Evolutionary conservation across 2,888 invertebrate species (phyloP), one percentile per base, ranked within the genome.

Genomic region (Coremacera marginata): DNA sequence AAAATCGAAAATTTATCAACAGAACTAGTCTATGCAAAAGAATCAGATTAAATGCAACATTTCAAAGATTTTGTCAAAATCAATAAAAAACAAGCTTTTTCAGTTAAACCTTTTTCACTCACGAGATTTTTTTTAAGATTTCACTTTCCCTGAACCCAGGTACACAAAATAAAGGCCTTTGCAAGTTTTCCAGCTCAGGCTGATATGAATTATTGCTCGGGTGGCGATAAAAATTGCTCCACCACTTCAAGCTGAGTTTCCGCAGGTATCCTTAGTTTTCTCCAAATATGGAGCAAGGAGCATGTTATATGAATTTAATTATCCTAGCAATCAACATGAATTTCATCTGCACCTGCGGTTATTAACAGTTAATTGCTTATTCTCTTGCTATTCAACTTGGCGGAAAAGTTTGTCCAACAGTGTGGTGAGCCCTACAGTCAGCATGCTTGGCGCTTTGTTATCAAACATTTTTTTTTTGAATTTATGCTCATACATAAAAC

Each of bases 231-330:
- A 44, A 44, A 11, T 44, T 11, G 14, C 11, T 44, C 11, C 44
- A 11, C 44, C 1, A 11, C 34, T 16, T 34, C 63, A 63, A 11
- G 27, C 31, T 11, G 16, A 3, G 57, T 60, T 60, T 55, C 55
- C 9, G 55, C 19, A 14, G 57, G 9, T 25, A 25, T 3, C 25
- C 25, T 25, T 25, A 11, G 14, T 11, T 11, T 44, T 7, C 11
- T 11, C 9, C 11, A 60, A 3, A 19, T 76, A 79, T 73, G 57
- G 57, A 73, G 77, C 80, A 79, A 70, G 57, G 51, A 73, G 77
- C 80, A 76, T 81, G 80, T 84, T 84, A 84, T 84, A 83, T 86
- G 84, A 85, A 84, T 85, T 86, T 86, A 84, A 86, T 86, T 86
- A 86, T 84, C 85, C 83, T 86, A 85, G 86, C 84, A 85, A 83